These are phyloP conservation scores for Conus ventricosus DNA, from an alignment of 1,140 invertebrate genomes.

Conservation along the genomic window DNA sequence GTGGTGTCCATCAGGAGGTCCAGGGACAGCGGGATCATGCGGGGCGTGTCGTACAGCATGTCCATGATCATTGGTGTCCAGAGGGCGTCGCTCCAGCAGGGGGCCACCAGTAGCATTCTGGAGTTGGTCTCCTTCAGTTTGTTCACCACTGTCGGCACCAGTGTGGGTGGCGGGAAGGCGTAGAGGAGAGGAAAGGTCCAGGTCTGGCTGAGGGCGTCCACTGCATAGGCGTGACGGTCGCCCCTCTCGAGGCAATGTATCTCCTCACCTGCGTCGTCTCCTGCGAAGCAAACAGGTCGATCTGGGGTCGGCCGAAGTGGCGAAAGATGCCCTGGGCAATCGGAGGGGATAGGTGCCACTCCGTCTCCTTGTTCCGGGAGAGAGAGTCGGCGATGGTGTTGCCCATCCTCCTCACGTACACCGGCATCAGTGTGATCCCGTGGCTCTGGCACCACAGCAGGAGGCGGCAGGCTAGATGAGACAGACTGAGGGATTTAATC, in stretches of 20 bases:
- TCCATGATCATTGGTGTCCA: not conserved
- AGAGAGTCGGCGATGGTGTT: not conserved
- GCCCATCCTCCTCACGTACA: constrained; percentile 3
- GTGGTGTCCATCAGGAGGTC: not conserved
- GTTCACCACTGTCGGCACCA: not conserved
- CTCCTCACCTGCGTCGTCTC: no score
- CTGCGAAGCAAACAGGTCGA: not conserved
- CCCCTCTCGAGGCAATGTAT: not conserved
- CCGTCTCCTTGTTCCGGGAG: no score
- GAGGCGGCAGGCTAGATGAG: not conserved
- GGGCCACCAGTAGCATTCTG: constrained; percentile 7
- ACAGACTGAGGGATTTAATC: not conserved
- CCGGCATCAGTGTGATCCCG: not conserved
- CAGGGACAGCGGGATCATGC: not conserved
- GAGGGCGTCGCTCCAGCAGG: not conserved
- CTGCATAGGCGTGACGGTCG: not conserved
- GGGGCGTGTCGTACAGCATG: not conserved
- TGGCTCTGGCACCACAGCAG: not conserved
- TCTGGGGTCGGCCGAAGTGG: not conserved
- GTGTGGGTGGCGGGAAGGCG: not conserved
- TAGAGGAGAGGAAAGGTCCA: not conserved
- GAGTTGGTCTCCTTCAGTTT: not conserved
- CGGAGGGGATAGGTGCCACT: no score
- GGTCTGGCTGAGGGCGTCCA: constrained; percentile 11
- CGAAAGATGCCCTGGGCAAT: not conserved